Base-by-base conservation (phyloP, 2,888 invertebrate species). In the Agriopis aurantiaria region DNA sequence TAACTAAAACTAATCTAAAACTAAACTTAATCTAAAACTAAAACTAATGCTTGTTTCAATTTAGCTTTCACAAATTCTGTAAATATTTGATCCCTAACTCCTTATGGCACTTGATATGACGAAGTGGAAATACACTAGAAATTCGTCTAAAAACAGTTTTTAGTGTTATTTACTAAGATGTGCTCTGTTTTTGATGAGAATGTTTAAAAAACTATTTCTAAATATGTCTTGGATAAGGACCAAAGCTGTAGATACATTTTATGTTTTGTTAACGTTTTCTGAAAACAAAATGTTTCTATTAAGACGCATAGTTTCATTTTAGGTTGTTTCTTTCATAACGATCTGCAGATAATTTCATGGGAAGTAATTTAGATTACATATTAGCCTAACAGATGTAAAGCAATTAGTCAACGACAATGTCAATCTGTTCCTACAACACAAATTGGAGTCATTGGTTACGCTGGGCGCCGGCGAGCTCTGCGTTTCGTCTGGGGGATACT, bases 401-500 rank as follows among this genome's bases (percentile, higher is more conserved):
- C 72, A 76, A 76, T 76, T 76, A 75, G 72, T 73, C 75, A 75
- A 65, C 65, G 66, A 71, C 66, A 71, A 67, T 72, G 76, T 77
- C 78, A 82, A 83, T 84, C 80, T 79, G 74, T 78, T 79, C 74
- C 72, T 76, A 76, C 74, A 70, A 63, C 76, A 84, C 82, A 86
- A 86, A 88, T 87, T 85, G 78, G 84, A 79, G 84, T 80, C 73
- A 78, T 81, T 78, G 77, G 83, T 77, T 82, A 78, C 72, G 78
- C 79, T 76, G 81, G 78, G 72, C 73, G 73, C 45, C 58, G 76
- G 74, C 73, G 71, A 79, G 75, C 77, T 86, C 90, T 91, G 91
- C 77, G 73, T 85, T 87, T 83, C 82, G 85, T 92, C 91, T 88
- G 81, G 86, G 84, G 84, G 82, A 83, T 78, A 78, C 78, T 72